A percentile compares a stretch with the other conserved stretches of the same genome.
These are phyloP conservation scores for Phenganax stokvisi DNA, from an alignment of 92 coral and sea anemone species.

Conservation along the genomic window DNA sequence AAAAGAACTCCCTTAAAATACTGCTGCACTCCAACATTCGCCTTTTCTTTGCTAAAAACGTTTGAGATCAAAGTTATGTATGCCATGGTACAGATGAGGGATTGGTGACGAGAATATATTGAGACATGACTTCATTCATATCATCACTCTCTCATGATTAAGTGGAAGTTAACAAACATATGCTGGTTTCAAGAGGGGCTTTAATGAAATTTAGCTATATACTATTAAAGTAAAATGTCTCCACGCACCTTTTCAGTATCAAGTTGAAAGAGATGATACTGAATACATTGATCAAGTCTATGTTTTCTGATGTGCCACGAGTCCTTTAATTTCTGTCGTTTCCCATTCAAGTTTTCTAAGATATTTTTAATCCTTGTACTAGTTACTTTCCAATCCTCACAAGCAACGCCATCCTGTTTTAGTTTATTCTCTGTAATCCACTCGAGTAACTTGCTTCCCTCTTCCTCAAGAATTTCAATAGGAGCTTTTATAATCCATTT, in stretches of 20 bases:
- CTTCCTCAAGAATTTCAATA: constrained; percentile 81
- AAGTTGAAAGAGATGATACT: constrained; percentile 79
- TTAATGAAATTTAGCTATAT: neutral
- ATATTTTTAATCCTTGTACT: constrained; percentile 52
- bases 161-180: no score
- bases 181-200: neutral
- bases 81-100: neutral
- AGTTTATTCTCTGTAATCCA: constrained; percentile 49
- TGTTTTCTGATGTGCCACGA: constrained; percentile 85
- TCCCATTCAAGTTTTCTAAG: constrained; percentile 74
- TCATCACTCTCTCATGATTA: neutral
- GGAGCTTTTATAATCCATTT: constrained; percentile 99
- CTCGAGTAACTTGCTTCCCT: constrained; percentile 73
- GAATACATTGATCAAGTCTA: constrained; percentile 85
- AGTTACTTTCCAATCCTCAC: constrained; percentile 73
- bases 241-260: constrained; percentile 86
- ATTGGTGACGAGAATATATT: neutral
- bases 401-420: constrained; percentile 62
- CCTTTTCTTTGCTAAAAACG: neutral
- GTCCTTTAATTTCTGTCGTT: constrained; percentile 83
- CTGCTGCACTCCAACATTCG: neutral
- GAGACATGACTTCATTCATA: neutral
- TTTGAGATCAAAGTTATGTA: neutral
- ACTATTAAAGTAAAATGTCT: neutral
- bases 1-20: constrained; percentile 15